Evolutionary conservation across 1,140 invertebrate species (phyloP), one percentile per base, ranked within the genome.

Genomic region (Leptinotarsa texana): DNA sequence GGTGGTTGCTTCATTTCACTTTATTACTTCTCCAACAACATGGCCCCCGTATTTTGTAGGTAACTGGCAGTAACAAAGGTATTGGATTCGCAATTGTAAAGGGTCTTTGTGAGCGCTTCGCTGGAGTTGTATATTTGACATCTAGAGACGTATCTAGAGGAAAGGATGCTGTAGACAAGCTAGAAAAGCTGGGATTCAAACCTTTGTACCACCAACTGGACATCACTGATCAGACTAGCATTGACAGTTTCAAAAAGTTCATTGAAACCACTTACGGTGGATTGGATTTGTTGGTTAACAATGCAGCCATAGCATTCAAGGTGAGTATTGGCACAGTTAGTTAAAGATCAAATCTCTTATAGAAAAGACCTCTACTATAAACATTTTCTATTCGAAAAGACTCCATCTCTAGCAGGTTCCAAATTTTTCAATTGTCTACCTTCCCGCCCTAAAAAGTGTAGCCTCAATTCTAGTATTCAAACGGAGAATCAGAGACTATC

Each of bases 261-360:
- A 79, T 96, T 0, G 86, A 90, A 80, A 80, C 88, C 33, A 89
- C 88, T 24, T 89, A 96, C 84, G 91, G 89, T 15, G 92, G 93
- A 1, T 83, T 96, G 2, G 94, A 96, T 87, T 79, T 96, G 47
- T 84, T 96, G 15, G 89, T 96, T 1, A 96, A 96, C 82, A 96
- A 96, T 88, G 95, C 94, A 68, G 94, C 90, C 18, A 77, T 75
- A 27, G 75, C 72, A 13, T 80, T 80, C 72, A 76, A 76, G 61
- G 80, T 82, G 76, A 27, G n/a, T 69, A 17, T 8, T 57, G 17
- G 13, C 13, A 57, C n/a, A 15, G 5, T 18, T 6, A 18, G 17
- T 13, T 6, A 0, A 15, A 57, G 1, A 57, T 13, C n/a, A 15
- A n/a, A n/a, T 57, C 51, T 15, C 13, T 4, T 17, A 17, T 57